phyloP scores from a whole-genome alignment of 2,113 vertebrate species.

The Dasyornis broadbenti region DNA sequence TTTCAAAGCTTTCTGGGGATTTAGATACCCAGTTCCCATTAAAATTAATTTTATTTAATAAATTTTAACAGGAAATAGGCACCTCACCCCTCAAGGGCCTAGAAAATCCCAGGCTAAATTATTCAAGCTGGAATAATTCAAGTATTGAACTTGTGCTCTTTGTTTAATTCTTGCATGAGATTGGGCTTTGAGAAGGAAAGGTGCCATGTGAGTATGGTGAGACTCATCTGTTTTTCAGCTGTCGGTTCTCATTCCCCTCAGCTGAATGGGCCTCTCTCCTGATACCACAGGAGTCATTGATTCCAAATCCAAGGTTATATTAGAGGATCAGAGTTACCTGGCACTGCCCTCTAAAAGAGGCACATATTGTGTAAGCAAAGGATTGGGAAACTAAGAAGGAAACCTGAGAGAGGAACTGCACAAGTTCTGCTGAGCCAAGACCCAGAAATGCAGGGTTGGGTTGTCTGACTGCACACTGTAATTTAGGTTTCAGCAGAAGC shows the following conservation, averaged over 20 bases:
- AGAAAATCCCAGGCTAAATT: slow-evolving; percentile 16
- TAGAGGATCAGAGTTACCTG: background rate
- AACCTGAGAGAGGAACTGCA: background rate
- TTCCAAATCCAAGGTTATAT: background rate
- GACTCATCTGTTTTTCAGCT: background rate
- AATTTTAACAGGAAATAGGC: background rate
- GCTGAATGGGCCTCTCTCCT: background rate
- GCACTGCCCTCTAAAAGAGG: background rate
- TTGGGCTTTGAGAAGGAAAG: background rate
- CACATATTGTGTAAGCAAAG: background rate
- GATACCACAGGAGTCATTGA: background rate
- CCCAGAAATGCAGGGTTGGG: background rate
- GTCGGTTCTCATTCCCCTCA: background rate
- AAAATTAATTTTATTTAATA: background rate
- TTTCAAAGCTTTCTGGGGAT: background rate
- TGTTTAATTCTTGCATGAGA: background rate
- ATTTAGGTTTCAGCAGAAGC: background rate
- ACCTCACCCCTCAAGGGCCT: background rate
- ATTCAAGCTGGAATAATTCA: background rate
- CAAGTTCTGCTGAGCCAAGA: background rate
- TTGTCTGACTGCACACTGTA: background rate
- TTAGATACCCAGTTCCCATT: background rate
- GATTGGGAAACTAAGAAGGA: background rate
- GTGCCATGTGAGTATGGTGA: background rate
- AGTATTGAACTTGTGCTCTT: background rate